Evolutionary conservation across 2,888 invertebrate genomes (phyloP).

Genomic region (Chalcosyrphus nemorum): DNA sequence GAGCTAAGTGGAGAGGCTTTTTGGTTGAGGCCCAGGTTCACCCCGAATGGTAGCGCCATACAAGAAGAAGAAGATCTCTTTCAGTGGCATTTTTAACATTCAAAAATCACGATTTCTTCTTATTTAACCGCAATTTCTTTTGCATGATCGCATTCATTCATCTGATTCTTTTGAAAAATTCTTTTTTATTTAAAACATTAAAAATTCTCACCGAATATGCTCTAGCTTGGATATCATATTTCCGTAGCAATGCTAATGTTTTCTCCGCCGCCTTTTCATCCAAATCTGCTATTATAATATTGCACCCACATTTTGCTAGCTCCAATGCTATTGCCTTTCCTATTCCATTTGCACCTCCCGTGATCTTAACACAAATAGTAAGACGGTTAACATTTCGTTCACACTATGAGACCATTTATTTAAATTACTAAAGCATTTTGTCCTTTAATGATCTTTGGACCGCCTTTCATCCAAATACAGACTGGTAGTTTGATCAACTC

Average conservation of each 20-base stretch:
- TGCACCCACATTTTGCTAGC: conserved; percentile 76
- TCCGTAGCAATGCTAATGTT: conserved; percentile 61
- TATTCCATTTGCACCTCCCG: conserved; percentile 79
- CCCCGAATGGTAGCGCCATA: too few relatives aligned
- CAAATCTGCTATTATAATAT: conserved; percentile 74
- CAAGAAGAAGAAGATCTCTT: too few relatives aligned
- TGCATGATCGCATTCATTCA: too few relatives aligned
- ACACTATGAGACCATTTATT: not conserved
- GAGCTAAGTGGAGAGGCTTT: too few relatives aligned
- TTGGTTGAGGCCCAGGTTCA: too few relatives aligned
- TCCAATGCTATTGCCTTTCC: conserved; percentile 77
- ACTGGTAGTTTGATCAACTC: conserved; percentile 17
- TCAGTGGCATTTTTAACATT: too few relatives aligned
- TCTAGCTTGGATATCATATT: conserved; percentile 68
- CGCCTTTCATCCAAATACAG: not conserved
- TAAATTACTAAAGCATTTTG: conserved; percentile 50
- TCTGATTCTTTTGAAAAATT: not conserved
- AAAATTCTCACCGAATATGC: conserved; percentile 69
- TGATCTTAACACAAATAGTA: conserved; percentile 77
- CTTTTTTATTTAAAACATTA: not conserved
- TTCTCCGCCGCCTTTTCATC: conserved; percentile 67
- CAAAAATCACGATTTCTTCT: too few relatives aligned
- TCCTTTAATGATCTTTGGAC: conserved; percentile 16
- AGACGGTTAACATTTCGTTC: not conserved
- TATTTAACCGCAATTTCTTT: too few relatives aligned